Conservation (phyloP, 1,140 invertebrate genomes). For the Calosoma granatense region DNA sequence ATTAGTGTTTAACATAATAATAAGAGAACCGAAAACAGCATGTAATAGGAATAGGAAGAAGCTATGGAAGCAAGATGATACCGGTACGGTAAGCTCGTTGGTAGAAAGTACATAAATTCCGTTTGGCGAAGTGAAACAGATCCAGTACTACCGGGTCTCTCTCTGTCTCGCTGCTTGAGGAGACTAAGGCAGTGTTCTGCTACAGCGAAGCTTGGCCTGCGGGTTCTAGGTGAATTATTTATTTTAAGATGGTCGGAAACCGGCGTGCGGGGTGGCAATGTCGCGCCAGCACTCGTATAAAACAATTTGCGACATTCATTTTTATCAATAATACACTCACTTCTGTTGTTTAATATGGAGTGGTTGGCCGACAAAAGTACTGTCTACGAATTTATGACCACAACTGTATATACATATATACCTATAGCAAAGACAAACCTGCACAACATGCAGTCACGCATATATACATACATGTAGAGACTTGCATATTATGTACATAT, state of each 20-base stretch:
- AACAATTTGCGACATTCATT: constrained; percentile 32
- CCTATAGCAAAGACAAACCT: not conserved
- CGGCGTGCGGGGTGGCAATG: constrained; percentile 18
- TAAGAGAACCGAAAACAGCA: too few relatives aligned
- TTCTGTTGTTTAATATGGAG: constrained; percentile 13
- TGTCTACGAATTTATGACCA: constrained; percentile 2
- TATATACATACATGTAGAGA: not conserved
- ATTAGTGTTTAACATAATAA: too few relatives aligned
- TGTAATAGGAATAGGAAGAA: too few relatives aligned
- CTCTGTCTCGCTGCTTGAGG: not conserved
- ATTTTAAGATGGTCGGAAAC: constrained; percentile 3
- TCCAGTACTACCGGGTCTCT: not conserved
- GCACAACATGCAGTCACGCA: not conserved
- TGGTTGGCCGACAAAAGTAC: constrained; percentile 3
- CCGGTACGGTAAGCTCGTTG: too few relatives aligned
- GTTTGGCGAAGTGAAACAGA: not conserved
- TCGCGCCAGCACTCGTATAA: constrained; percentile 30
- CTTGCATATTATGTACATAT: too few relatives aligned
- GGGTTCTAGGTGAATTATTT: constrained; percentile 4
- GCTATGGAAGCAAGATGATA: too few relatives aligned
- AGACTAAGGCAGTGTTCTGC: not conserved
- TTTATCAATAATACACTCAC: constrained; percentile 32
- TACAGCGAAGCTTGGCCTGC: too few relatives aligned
- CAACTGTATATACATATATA: too few relatives aligned
- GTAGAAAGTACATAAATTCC: not conserved